phyloP scores from a whole-genome alignment of 2,797 vertebrate genomes.

The Anabas testudineus region DNA sequence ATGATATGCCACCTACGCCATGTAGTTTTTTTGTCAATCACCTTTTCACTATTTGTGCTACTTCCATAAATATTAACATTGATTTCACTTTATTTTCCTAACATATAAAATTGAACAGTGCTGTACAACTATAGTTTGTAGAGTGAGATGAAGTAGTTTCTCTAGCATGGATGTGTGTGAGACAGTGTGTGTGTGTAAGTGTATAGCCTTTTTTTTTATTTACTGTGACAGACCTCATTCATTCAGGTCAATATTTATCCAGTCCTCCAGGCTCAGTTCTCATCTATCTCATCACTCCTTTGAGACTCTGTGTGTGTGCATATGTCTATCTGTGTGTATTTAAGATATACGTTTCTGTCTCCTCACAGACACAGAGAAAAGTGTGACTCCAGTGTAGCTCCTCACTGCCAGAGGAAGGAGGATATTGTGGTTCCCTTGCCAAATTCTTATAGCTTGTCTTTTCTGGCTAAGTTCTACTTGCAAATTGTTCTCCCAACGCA shows the following conservation, averaged over 20 bases:
- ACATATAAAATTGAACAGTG: slow-evolving; percentile 22
- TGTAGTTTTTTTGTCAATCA: background rate
- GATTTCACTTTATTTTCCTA: slow-evolving; percentile 51
- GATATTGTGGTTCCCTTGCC: slow-evolving; percentile 30
- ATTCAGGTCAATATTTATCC: slow-evolving; percentile 80
- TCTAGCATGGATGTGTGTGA: slow-evolving; percentile 26
- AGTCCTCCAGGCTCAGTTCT: slow-evolving; percentile 66
- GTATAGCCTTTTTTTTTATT: slow-evolving; percentile 57
- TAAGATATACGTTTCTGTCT: slow-evolving; percentile 50
- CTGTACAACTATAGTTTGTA: slow-evolving; percentile 23
- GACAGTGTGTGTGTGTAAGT: slow-evolving; percentile 6
- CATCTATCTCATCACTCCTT: slow-evolving; percentile 69
- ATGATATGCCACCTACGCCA: too few relatives aligned
- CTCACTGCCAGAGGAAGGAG: slow-evolving; percentile 34
- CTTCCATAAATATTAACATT: slow-evolving; percentile 59
- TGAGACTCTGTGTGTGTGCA: slow-evolving; percentile 35
- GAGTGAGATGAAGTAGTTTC: slow-evolving; percentile 28
- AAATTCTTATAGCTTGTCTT: slow-evolving; percentile 43
- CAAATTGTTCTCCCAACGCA: slow-evolving; percentile 47
- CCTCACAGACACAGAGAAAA: slow-evolving; percentile 9
- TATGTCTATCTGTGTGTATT: slow-evolving; percentile 23
- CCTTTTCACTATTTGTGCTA: background rate
- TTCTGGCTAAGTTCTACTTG: slow-evolving; percentile 38
- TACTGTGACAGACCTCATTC: slow-evolving; percentile 73
- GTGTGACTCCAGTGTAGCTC: slow-evolving; percentile 17